Conservation (phyloP, 2,888 invertebrate species). For the Dryobota labecula region DNA sequence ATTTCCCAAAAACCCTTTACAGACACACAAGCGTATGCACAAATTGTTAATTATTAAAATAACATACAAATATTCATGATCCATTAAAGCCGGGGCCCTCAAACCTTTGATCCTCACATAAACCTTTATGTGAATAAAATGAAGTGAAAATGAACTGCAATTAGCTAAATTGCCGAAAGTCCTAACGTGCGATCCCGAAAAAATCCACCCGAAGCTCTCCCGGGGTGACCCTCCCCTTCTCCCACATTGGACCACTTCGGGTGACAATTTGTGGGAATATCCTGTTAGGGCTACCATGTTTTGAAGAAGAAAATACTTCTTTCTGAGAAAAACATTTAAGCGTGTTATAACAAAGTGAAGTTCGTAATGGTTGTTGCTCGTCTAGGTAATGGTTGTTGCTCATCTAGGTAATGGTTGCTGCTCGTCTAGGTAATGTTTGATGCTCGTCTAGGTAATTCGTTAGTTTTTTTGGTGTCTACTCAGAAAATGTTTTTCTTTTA, state of each 20-base stretch:
- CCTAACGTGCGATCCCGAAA: conserved; percentile 70
- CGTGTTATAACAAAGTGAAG: not conserved
- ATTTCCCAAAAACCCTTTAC: conserved; percentile 29
- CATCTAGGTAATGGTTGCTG: too few species aligned
- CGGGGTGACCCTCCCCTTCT: conserved; percentile 30
- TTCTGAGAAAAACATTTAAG: not conserved
- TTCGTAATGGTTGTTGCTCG: not conserved
- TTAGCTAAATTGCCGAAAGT: conserved; percentile 74
- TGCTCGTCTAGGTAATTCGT: not conserved
- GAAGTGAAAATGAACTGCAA: conserved; percentile 76
- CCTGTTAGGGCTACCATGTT: conserved; percentile 44
- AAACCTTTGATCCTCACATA: conserved; percentile 67
- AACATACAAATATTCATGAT: conserved; percentile 62
- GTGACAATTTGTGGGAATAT: conserved; percentile 72
- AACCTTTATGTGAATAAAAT: conserved; percentile 73
- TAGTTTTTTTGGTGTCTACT: not conserved
- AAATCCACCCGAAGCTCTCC: conserved; percentile 61
- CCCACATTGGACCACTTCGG: conserved; percentile 62
- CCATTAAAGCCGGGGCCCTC: conserved; percentile 56
- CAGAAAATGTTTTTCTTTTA: not conserved
- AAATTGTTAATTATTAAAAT: conserved; percentile 55
- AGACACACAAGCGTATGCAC: conserved; percentile 21
- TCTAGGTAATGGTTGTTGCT: too few species aligned
- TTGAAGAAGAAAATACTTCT: conserved; percentile 3
- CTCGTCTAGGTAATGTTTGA: not conserved